Evolutionary conservation across 2,888 invertebrate species (phyloP).

Genomic region (Drosophila mulleri): DNA sequence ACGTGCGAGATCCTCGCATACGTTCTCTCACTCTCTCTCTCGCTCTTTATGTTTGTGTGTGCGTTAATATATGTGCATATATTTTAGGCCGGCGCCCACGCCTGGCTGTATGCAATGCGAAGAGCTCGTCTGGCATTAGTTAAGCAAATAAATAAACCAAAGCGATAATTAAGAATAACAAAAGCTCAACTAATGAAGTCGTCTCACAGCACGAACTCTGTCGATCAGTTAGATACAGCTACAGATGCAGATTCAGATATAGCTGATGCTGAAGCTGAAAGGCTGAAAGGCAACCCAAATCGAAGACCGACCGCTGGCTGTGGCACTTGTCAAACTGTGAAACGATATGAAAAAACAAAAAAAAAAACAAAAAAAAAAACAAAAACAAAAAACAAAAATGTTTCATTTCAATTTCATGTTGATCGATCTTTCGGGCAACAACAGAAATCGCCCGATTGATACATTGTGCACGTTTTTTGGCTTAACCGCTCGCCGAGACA

Average conservation of each 20-base stretch:
- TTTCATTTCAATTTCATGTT: conserved; percentile 83
- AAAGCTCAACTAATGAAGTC: conserved; percentile 75
- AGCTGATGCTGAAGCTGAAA: conserved; percentile 9
- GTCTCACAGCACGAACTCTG: conserved; percentile 59
- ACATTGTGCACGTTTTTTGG: conserved; percentile 83
- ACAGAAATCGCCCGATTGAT: conserved; percentile 81
- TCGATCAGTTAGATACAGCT: conserved; percentile 54
- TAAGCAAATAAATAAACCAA: conserved; percentile 72
- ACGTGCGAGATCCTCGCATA: conserved; percentile 15
- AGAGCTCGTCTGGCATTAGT: conserved; percentile 67
- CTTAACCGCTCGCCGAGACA: conserved; percentile 45
- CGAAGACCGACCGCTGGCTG: conserved; percentile 70
- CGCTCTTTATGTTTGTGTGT: conserved; percentile 6
- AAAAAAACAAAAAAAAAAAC: no score
- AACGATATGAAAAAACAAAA: conserved; percentile 71
- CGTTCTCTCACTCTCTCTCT: background rate
- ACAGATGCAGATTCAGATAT: conserved; percentile 21
- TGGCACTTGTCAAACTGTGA: conserved; percentile 83
- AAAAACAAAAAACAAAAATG: conserved; percentile 22
- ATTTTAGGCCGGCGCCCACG: conserved; percentile 45
- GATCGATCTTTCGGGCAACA: conserved; percentile 78
- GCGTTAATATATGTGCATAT: conserved; percentile 48
- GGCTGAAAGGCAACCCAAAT: conserved; percentile 25
- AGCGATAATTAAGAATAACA: conserved; percentile 78
- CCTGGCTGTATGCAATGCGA: conserved; percentile 45